Conservation (phyloP, 2,113 vertebrate genomes). For the Sarotherodon lohbergeri region DNA sequence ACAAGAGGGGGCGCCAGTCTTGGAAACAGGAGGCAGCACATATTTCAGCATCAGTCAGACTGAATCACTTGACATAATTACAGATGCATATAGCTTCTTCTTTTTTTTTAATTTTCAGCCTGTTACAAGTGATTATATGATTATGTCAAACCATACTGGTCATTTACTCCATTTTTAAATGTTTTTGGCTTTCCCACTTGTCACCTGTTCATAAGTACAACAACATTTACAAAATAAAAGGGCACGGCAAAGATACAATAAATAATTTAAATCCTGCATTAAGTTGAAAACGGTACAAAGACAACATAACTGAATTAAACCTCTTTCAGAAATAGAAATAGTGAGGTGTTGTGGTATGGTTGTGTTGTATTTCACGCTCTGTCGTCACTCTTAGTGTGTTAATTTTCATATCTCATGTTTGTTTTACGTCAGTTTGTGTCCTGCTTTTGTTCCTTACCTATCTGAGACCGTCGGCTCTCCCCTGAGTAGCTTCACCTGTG, state of each 20-base stretch:
- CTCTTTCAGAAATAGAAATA: neutral
- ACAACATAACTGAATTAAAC: neutral
- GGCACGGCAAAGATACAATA: neutral
- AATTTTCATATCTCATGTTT: neutral
- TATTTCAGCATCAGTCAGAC: neutral
- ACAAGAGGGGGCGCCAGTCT: neutral
- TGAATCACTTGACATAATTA: neutral
- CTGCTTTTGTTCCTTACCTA: neutral
- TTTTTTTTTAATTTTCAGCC: neutral
- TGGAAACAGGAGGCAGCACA: neutral
- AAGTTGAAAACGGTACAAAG: neutral
- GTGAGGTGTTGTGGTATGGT: neutral
- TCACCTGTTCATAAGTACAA: neutral
- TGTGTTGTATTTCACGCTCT: neutral
- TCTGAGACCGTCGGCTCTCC: neutral
- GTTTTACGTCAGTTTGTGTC: neutral
- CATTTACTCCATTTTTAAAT: neutral
- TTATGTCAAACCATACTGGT: rapidly evolving
- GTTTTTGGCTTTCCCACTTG: neutral
- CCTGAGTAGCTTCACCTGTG: neutral
- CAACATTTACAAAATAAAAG: neutral
- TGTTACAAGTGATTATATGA: neutral
- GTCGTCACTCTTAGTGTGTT: neutral
- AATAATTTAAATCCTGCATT: neutral
- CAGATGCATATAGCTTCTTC: neutral